phyloP scores from a whole-genome alignment of 2,797 vertebrate genomes.

The Anguilla pacifica region DNA sequence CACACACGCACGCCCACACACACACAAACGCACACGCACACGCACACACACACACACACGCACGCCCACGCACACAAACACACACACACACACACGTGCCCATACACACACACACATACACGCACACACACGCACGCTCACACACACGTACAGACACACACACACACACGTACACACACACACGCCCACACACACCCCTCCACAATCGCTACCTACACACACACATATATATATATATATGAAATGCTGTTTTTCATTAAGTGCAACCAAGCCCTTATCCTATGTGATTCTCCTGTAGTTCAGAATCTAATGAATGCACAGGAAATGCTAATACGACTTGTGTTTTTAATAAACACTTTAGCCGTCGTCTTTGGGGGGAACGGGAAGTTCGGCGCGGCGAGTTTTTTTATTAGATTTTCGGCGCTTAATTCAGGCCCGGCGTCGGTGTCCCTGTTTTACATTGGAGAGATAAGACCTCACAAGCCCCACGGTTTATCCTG shows the following conservation, averaged over 20 bases:
- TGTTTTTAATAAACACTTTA: constrained; percentile 29
- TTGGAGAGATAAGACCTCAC: not conserved
- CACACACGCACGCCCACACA: too few relatives aligned
- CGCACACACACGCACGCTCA: too few relatives aligned
- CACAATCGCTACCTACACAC: too few relatives aligned
- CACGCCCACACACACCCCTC: too few relatives aligned
- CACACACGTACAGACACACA: too few relatives aligned
- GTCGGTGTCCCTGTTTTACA: not conserved
- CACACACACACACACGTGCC: not conserved
- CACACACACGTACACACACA: too few relatives aligned
- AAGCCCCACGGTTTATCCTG: not conserved
- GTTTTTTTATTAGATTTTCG: constrained; percentile 28
- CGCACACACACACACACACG: not conserved
- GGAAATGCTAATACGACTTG: constrained; percentile 22
- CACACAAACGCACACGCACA: too few relatives aligned
- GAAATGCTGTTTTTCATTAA: constrained; percentile 8
- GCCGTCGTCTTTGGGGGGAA: constrained; percentile 3
- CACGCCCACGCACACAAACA: too few relatives aligned
- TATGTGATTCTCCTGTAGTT: constrained; percentile 14
- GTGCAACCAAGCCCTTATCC: constrained; percentile 18
- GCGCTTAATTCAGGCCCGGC: constrained; percentile 6
- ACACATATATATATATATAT: too few relatives aligned
- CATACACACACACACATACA: not conserved
- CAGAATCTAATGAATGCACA: constrained; percentile 12
- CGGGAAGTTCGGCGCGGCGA: not conserved